Conservation (phyloP, 2,797 vertebrate genomes). For the Acrossocheilus fasciatus region DNA sequence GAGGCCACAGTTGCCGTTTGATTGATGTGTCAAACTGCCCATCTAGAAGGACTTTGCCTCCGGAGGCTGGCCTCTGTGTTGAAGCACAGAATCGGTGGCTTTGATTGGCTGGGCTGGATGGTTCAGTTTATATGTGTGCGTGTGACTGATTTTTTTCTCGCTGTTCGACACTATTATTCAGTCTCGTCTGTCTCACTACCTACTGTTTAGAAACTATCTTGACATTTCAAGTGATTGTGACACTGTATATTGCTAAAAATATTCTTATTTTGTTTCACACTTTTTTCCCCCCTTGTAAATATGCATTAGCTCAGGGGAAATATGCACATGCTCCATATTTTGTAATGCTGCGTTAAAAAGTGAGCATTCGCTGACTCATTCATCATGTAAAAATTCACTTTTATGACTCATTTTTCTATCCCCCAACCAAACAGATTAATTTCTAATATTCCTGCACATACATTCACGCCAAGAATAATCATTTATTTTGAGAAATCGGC, state of each 20-base stretch:
- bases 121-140: not conserved
- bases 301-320: conserved; percentile 24
- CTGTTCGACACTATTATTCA: not conserved
- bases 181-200: not conserved
- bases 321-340: conserved; percentile 21
- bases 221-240: conserved; percentile 4
- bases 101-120: conserved; percentile 63
- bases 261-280: not conserved
- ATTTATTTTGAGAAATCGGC: conserved; percentile 45
- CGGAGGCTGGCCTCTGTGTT: conserved; percentile 53
- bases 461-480: conserved; percentile 3
- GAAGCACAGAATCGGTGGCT: conserved; percentile 54
- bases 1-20: conserved; percentile 54
- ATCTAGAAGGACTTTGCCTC: conserved; percentile 50
- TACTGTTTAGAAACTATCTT: not conserved
- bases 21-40: conserved; percentile 53
- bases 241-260: not conserved
- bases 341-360: conserved; percentile 19
- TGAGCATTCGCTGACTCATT: conserved; percentile 6
- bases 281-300: not conserved
- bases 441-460: conserved; percentile 6
- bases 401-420: not conserved
- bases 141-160: not conserved
- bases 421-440: conserved; percentile 5
- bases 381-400: conserved; percentile 20